Base-by-base conservation (phyloP, 2,113 vertebrate genomes). In the Onychostoma macrolepis region DNA sequence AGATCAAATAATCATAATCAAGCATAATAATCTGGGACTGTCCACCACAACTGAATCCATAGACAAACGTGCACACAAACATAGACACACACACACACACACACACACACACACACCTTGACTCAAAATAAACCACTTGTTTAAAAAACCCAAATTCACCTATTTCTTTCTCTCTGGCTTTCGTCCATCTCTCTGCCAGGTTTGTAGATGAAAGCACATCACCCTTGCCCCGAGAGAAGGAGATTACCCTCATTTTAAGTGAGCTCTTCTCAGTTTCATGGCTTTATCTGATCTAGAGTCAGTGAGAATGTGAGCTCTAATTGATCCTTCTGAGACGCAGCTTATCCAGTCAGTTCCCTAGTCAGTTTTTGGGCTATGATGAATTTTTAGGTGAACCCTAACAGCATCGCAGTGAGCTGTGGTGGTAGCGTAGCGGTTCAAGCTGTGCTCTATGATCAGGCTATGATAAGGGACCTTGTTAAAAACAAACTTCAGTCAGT, bases 221-320 rank as follows among this genome's bases (percentile, higher is more conserved):
- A 21, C 78, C 21, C 13, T 61, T 72, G 72, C 45, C 88, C 43
- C 24, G 50, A 71, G 74, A 89, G 80, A 45, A 81, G 12, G 26
- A 89, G 88, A 89, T 86, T 80, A 74, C 83, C 43, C 80, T 87
- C 75, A 80, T 87, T 87, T 87, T 63, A 58, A 87, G 50, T 58
- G 56, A 75, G 74, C 72, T 85, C 17, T 63, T 76, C 58, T 78
- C 79, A 69, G 63, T 41, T 43, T 71, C 82, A 58, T 53, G 75
- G 58, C 61, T 85, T 78, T 86, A 86, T 88, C 83, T 80, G 87
- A 85, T 88, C 87, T 74, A 56, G 76, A 58, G 41, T 88, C 87
- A 85, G 77, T 41, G 82, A 84, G 82, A 69, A 65, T 53, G 50
- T 11, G n/a, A 48, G 58, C 63, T 53, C 76, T 87, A 87, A 87